Evolutionary conservation across 2,888 invertebrate genomes (phyloP).

Genomic region (Acanthoscelides obtectus): DNA sequence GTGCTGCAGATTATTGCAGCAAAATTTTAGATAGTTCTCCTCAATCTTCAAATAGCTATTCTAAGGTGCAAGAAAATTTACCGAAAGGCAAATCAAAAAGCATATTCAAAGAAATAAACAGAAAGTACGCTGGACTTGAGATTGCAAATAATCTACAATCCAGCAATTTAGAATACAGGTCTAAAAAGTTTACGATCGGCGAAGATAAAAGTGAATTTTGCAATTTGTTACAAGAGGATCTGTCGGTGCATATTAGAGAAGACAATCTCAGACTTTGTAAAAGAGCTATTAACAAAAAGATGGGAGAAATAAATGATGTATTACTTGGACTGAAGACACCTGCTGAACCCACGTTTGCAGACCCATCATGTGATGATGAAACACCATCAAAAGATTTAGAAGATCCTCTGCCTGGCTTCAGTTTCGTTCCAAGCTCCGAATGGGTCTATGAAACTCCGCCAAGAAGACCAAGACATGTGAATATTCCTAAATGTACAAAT

Average conservation of each 20-base stretch:
- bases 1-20: background rate
- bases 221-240: background rate
- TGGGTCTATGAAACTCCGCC: slow-evolving; percentile 29
- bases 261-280: background rate
- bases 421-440: slow-evolving; percentile 16
- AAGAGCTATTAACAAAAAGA: background rate
- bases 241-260: background rate
- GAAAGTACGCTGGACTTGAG: slow-evolving; percentile 14
- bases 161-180: background rate
- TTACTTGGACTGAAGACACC: background rate
- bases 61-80: background rate
- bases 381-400: background rate
- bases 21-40: background rate
- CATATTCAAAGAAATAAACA: slow-evolving; percentile 26
- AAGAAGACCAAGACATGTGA: slow-evolving; percentile 17
- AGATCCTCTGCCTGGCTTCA: slow-evolving; percentile 1
- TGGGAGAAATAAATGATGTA: background rate
- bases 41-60: background rate
- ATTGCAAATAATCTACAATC: background rate
- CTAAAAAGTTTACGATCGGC: too few relatives aligned
- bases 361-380: background rate
- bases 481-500: slow-evolving; percentile 13
- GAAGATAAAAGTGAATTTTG: background rate
- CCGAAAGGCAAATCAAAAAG: slow-evolving; percentile 21
- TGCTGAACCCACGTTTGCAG: background rate